Conservation (phyloP, 2,888 invertebrate species). For the Acrobasis repandana region DNA sequence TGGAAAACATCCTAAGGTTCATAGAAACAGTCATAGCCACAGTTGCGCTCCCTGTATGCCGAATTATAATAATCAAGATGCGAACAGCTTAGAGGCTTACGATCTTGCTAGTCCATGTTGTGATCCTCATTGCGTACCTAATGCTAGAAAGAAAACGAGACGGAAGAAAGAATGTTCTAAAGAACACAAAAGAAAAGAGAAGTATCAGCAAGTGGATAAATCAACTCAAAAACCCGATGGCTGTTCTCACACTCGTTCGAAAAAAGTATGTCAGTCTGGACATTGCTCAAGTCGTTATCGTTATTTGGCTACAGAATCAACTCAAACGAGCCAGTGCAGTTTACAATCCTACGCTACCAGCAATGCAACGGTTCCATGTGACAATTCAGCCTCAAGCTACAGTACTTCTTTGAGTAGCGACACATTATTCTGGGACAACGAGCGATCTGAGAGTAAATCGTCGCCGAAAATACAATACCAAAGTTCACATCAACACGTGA, state of each 20-base stretch:
- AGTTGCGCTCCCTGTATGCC: slow-evolving; percentile 89
- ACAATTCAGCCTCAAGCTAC: slow-evolving; percentile 90
- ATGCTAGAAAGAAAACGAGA: slow-evolving; percentile 74
- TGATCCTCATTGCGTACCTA: slow-evolving; percentile 92
- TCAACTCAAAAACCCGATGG: slow-evolving; percentile 73
- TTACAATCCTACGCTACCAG: slow-evolving; percentile 92
- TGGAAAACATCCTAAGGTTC: slow-evolving; percentile 62
- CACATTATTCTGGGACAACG: slow-evolving; percentile 91
- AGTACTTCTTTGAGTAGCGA: slow-evolving; percentile 94
- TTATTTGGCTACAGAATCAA: slow-evolving; percentile 86
- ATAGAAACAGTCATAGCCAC: slow-evolving; percentile 76
- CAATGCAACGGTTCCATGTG: slow-evolving; percentile 85
- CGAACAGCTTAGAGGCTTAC: slow-evolving; percentile 92
- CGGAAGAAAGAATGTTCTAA: slow-evolving; percentile 84
- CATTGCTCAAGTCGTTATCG: slow-evolving; percentile 77
- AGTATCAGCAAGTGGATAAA: slow-evolving; percentile 79
- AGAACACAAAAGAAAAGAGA: slow-evolving; percentile 84
- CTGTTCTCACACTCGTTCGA: slow-evolving; percentile 73
- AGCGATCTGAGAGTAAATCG: slow-evolving; percentile 67
- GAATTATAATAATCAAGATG: slow-evolving; percentile 85
- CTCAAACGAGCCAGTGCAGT: slow-evolving; percentile 90
- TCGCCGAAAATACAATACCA: slow-evolving; percentile 78
- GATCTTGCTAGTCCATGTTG: slow-evolving; percentile 94
- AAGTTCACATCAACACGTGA: slow-evolving; percentile 76
- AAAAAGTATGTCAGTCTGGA: slow-evolving; percentile 66